Evolutionary conservation across 2,888 invertebrate genomes (phyloP), one percentile per base, ranked within the genome.

Genomic region (Pammene aurita): DNA sequence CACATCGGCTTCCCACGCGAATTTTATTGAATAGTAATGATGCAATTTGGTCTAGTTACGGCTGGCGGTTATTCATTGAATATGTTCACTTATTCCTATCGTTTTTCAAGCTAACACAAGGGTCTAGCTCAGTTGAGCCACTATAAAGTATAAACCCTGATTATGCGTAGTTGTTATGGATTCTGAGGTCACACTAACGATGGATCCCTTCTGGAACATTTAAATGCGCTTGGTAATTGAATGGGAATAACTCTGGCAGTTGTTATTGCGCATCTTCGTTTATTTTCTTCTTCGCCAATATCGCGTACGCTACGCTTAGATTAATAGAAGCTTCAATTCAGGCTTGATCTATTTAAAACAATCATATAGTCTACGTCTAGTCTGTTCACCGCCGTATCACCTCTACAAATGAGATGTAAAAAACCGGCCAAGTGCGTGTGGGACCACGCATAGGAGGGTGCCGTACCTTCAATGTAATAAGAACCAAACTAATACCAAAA

Each of bases 1-100:
- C 82, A 80, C 82, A 82, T 79, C 79, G 79, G 78, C 83, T 87
- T 87, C 87, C 85, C 86, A 88, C 88, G 84, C 84, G 80, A 83
- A 82, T 65, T 65, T 64, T 69, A 65, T 86, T 84, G 81, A 82
- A 86, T 82, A 82, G 83, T 78, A 78, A 80, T 83, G 80, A 80
- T 80, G 80, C 80, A 85, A 80, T 79, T 74, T 70, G 76, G 73
- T 78, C 78, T 76, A 75, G 77, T 77, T 77, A 73, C 50, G 67
- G 70, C 35, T 42, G 56, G 57, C 62, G 26, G 62, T 48, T 72
- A 70, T 73, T 72, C 74, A 74, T 73, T 75, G 72, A 71, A 75
- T 74, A 73, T 16, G 13, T 6, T 0, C 34, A 13, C 34, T 34
- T 54, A 54, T 54, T 34, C 13, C n/a, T 0, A 11, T 54, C 5